Evolutionary conservation across 2,113 vertebrate species (phyloP), one percentile per base, ranked within the genome.

Genomic region (Ploceus nigricollis): DNA sequence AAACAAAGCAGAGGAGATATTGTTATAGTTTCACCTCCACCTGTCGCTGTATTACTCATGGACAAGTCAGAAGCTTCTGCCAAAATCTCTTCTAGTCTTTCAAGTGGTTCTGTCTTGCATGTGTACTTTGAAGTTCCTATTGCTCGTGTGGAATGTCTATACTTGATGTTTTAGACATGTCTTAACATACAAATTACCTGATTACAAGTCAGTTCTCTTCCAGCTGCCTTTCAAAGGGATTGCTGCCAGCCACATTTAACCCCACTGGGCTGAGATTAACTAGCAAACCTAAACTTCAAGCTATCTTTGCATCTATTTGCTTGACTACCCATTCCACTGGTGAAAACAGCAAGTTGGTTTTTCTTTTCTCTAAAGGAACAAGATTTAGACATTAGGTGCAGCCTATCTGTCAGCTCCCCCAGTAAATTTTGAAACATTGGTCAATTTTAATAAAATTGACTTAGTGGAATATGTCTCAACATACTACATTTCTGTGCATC

Each of bases 221-320:
- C 60, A 73, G 42, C 39, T 85, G 75, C 30, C 18, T 92, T 91
- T 90, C 85, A 93, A 92, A 94, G 44, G 39, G 24, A 64, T 68
- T 95, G 72, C 85, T 83, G 88, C 79, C 78, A 82, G 68, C 60
- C 68, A 88, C 42, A 25, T 78, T 96, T 92, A 96, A 93, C 44
- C 44, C 56, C n/a, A 70, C 24, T 51, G 71, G 60, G 58, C 64
- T 73, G 39, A 88, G 76, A 82, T 75, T 54, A 90, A 88, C 71
- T 18, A 54, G 50, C n/a, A 82, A 33, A 54, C 39, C 61, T 48
- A 31, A 81, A 88, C 53, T 40, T 76, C 31, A 57, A 54, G 33
- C 2, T 0, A 77, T 65, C 42, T 85, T 82, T 71, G 58, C 54
- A 73, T 69, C 24, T 81, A 20, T 58, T 94, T 76, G 18, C 61